phyloP scores from a whole-genome alignment of 2,113 vertebrate species.

The Machaerirhynchus nigripectus region DNA sequence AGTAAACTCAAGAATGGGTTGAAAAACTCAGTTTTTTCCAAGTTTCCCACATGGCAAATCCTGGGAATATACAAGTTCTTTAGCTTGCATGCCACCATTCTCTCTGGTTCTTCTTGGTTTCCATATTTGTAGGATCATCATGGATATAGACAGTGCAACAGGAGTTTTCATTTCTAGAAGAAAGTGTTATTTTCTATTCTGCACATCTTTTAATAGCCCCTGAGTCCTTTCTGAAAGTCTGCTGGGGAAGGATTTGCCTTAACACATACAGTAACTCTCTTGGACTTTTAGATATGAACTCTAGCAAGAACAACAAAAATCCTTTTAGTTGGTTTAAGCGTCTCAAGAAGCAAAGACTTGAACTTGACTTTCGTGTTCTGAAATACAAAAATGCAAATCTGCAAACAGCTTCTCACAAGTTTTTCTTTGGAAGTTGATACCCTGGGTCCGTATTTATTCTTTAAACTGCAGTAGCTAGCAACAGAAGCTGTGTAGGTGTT shows the following conservation, averaged over 20 bases:
- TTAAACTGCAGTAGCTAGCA: conserved; percentile 44
- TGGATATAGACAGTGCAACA: not conserved
- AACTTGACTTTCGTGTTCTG: not conserved
- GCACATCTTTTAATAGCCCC: not conserved
- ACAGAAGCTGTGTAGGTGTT: conserved; percentile 72
- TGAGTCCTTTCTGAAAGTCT: not conserved
- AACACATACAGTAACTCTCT: not conserved
- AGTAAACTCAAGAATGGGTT: not conserved
- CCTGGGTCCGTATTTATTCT: conserved; percentile 31
- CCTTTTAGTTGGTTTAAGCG: not conserved
- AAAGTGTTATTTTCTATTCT: not conserved
- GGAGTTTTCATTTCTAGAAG: not conserved
- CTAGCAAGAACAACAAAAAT: not conserved
- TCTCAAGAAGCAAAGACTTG: not conserved
- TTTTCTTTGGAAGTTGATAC: conserved; percentile 38
- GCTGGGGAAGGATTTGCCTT: not conserved
- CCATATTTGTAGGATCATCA: not conserved
- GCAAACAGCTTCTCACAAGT: conserved; percentile 2
- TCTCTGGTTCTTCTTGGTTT: not conserved
- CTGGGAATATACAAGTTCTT: not conserved
- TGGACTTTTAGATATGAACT: not conserved
- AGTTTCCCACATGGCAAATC: not conserved
- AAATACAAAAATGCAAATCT: conserved; percentile 32
- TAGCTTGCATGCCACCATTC: not conserved
- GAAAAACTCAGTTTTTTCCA: not conserved